phyloP scores from a whole-genome alignment of 2,113 vertebrate genomes.

The Zapus hudsonius region DNA sequence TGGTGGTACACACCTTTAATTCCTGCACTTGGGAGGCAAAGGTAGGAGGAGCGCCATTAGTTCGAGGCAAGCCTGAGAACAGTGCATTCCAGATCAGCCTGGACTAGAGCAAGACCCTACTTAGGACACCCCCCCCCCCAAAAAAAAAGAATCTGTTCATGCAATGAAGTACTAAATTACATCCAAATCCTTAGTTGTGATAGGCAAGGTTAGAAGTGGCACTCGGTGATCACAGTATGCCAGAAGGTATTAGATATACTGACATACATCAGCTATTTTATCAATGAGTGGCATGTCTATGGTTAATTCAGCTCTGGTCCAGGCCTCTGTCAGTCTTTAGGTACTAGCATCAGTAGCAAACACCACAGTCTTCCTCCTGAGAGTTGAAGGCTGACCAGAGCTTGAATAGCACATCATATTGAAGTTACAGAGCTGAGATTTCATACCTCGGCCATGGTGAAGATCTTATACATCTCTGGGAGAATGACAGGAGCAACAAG shows the following conservation, averaged over 20 bases:
- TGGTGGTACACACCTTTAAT: no score
- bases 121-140: no score
- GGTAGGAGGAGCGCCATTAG: no score
- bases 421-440: neutral
- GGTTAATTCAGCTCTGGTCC: neutral
- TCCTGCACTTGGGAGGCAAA: no score
- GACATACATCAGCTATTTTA: neutral
- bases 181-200: neutral
- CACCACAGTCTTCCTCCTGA: neutral
- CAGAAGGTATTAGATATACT: neutral
- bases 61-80: no score
- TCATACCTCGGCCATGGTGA: constrained; percentile 97
- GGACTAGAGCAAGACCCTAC: no score
- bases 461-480: constrained; percentile 99
- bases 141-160: neutral
- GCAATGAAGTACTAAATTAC: neutral
- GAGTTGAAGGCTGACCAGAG: neutral
- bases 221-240: neutral
- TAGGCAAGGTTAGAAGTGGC: neutral
- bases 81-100: no score
- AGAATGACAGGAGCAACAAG: constrained; percentile 98
- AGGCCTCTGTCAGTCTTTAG: neutral
- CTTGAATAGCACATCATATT: neutral
- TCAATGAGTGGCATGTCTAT: neutral
- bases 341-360: neutral